These are phyloP conservation scores for Nannobrachium achirus DNA, from an alignment of 2,113 vertebrate species.

Conservation along the genomic window DNA sequence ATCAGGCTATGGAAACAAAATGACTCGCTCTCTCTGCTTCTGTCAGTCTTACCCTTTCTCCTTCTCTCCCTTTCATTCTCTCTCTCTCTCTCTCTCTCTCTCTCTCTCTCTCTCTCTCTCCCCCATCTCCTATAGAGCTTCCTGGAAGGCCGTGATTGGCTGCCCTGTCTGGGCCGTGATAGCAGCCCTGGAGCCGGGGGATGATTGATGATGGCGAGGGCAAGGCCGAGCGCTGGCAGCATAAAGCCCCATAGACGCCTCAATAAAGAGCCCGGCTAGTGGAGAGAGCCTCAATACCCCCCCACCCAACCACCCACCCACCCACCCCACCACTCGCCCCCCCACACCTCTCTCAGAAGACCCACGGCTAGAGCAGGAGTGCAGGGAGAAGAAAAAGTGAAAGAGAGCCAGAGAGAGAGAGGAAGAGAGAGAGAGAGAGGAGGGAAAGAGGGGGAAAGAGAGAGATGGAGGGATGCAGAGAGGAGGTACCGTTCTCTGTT, in stretches of 20 bases:
- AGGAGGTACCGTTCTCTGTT: conserved; percentile 93
- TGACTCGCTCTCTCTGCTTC: conserved; percentile 50
- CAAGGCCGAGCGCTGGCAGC: conserved; percentile 91
- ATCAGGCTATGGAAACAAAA: conserved; percentile 59
- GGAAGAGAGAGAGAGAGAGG: conserved; percentile 29
- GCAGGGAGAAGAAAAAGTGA: conserved; percentile 71
- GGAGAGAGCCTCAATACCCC: conserved; percentile 90
- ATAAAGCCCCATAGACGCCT: conserved; percentile 94
- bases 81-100: conserved; percentile 12
- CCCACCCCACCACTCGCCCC: not conserved
- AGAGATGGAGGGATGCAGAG: conserved; percentile 70
- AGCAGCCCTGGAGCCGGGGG: conserved; percentile 86
- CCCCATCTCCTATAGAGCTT: conserved; percentile 75
- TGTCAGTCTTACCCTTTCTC: conserved; percentile 15
- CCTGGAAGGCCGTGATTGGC: conserved; percentile 90
- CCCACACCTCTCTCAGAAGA: conserved; percentile 56
- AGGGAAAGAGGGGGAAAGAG: not conserved
- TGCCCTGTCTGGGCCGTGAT: conserved; percentile 87
- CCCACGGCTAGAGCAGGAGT: conserved; percentile 59
- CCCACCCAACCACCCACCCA: conserved; percentile 62
- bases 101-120: conserved; percentile 55
- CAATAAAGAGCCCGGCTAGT: conserved; percentile 90
- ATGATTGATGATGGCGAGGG: conserved; percentile 99
- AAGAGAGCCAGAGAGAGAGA: conserved; percentile 39
- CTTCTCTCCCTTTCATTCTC: conserved; percentile 13